Evolutionary conservation across 92 coral and sea anemone species (phyloP), one percentile per base, ranked within the genome.

Genomic region (Pocillopora meandrina): DNA sequence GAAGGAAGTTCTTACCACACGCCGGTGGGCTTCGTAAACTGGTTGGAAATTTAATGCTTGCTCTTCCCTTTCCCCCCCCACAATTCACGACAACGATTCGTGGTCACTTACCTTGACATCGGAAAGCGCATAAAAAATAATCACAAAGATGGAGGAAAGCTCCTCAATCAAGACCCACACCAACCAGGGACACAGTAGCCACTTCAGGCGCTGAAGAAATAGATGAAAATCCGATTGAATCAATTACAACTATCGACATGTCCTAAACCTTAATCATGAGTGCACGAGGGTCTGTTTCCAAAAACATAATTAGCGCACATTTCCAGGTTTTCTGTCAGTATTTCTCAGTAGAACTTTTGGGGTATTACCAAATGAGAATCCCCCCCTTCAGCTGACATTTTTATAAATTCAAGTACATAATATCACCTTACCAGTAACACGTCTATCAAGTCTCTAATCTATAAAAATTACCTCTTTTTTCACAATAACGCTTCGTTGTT

Each of bases 131-230:
- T 62, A 91, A 69, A 81, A 85, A 57, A 91, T 72, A 55, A 91
- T 74, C 56, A 84, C 80, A n/a, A 23, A 20, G 55, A 91, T 21
- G 56, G 90, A 90, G 17, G 82, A 71, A 7, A 91, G 75, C 60
- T 91, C 92, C 49, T 91, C 95, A 26, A 78, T 11, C 47, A 79
- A 26, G 13, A 89, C 90, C 89, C 95, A 89, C 58, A 73, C 62
- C 72, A 91, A 77, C 95, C 95, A 91, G 12, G 95, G 95, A 52
- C 75, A 35, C 66, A 91, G 31, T 13, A 91, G 62, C 64, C 81
- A 73, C 16, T 83, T 81, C 63, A 35, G 71, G 49, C 80, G 87
- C 94, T 91, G 87, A 57, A 11, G 14, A 59, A 56, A 55, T 17
- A 56, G 70, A 70, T 21, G 56, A 64, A 21, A 10, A 42, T 4